Base-by-base conservation (phyloP, 2,113 vertebrate species). In the Anoplopoma fimbria region DNA sequence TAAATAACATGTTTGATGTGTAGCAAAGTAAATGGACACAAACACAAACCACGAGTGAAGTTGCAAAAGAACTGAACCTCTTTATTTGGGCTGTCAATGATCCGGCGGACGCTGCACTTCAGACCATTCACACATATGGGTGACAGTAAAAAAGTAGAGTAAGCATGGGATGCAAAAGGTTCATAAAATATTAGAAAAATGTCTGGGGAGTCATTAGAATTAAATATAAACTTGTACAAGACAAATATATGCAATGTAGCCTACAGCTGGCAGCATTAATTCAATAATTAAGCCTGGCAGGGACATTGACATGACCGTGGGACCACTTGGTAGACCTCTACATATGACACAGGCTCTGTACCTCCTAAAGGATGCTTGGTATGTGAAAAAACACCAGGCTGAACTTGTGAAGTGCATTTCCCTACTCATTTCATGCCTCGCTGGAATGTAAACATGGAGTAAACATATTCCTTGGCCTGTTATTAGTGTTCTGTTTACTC, bases 401-500 rank as follows among this genome's bases (percentile, higher is more conserved):
- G 73, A 83, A 82, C 45, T 77, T 49, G 77, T 79, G 72, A 91
- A 88, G 86, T 91, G 85, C 77, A 82, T 80, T 87, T 80, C 83
- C 87, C 81, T 80, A 89, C 77, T 85, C 72, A 74, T 87, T 87
- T 90, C 83, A 79, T 67, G 83, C 77, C 86, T 87, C 87, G 87
- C 79, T 94, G 91, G 91, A 94, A 94, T 93, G 94, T 94, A 94
- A 94, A 94, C 93, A 94, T 86, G 82, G 88, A 91, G 94, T 94
- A 94, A 93, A 94, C 93, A 82, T 91, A 83, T 91, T 94, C 92
- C 91, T 94, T 94, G 93, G 93, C 94, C 93, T 89, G 87, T 90
- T 85, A 57, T 91, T 92, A 93, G 93, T 93, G 92, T 93, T 92
- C 70, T 23, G 87, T 87, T 91, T 89, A 90, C 87, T 90, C 87